These are phyloP conservation scores for Piprites chloris DNA, from an alignment of 2,113 vertebrate genomes.

Conservation along the genomic window DNA sequence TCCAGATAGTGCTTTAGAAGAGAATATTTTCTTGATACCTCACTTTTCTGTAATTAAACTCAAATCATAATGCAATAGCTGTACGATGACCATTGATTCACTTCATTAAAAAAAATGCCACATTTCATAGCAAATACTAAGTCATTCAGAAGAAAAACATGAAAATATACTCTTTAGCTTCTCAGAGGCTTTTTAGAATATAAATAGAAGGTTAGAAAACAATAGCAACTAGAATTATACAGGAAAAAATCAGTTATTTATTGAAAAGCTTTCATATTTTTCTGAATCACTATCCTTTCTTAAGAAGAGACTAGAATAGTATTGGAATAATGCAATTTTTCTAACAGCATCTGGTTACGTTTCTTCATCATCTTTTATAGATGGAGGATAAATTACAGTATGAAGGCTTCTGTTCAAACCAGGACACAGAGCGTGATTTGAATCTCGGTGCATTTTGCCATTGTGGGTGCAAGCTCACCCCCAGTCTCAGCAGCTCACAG, in stretches of 20 bases:
- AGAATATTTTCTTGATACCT: constrained; percentile 77
- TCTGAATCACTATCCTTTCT: constrained; percentile 65
- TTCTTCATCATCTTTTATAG: constrained; percentile 73
- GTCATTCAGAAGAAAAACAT: constrained; percentile 44
- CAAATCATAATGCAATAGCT: constrained; percentile 69
- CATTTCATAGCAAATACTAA: constrained; percentile 17
- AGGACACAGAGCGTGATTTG: constrained; percentile 57
- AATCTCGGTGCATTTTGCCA: constrained; percentile 60
- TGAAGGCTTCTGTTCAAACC: constrained; percentile 62
- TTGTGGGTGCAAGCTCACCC: constrained; percentile 27
- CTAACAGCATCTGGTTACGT: constrained; percentile 64
- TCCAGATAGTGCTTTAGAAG: constrained; percentile 74
- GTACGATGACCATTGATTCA: constrained; percentile 59
- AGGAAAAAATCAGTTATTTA: constrained; percentile 39
- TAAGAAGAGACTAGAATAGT: constrained; percentile 52
- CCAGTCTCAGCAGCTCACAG: constrained; percentile 26
- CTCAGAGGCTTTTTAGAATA: constrained; percentile 44
- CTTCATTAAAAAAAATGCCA: constrained; percentile 65
- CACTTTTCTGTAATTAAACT: constrained; percentile 73
- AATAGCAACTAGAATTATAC: constrained; percentile 36
- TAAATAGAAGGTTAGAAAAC: constrained; percentile 53
- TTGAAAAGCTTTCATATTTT: constrained; percentile 42
- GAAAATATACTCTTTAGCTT: constrained; percentile 50
- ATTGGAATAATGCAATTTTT: constrained; percentile 61
- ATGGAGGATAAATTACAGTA: constrained; percentile 66